phyloP scores from a whole-genome alignment of 2,888 invertebrate species.

The Piscicola geometra region DNA sequence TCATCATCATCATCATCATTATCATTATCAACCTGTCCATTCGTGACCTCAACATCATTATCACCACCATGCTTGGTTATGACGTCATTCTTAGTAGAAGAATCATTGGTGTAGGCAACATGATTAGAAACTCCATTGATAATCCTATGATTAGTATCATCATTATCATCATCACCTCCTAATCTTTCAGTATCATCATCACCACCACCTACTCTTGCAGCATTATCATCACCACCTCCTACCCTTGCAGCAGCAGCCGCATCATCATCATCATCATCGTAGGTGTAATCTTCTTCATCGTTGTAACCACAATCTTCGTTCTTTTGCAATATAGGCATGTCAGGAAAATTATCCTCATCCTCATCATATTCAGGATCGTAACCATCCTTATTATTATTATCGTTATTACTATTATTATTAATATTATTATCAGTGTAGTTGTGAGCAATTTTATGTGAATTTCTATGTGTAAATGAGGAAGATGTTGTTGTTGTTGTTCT shows the following conservation, averaged over 20 bases:
- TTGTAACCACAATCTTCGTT: slow-evolving; percentile 6
- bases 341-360: slow-evolving; percentile 8
- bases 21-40: not conserved
- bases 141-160: too few relatives aligned
- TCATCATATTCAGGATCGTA: too few relatives aligned
- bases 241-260: not conserved
- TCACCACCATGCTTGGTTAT: too few relatives aligned
- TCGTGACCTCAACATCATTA: too few relatives aligned
- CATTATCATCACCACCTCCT: not conserved
- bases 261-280: not conserved
- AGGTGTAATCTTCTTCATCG: not conserved
- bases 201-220: not conserved
- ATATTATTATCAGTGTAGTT: too few relatives aligned
- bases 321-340: slow-evolving; percentile 27
- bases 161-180: not conserved
- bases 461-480: not conserved
- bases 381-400: too few relatives aligned
- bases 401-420: too few relatives aligned
- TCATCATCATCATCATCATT: not conserved
- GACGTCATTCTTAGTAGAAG: too few relatives aligned
- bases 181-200: not conserved
- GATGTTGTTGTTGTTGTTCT: slow-evolving; percentile 3
- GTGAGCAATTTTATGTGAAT: too few relatives aligned
- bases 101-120: too few relatives aligned
- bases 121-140: too few relatives aligned